Percentiles rank a stretch among this genome's conserved stretches.
Conservation (phyloP, 2,888 invertebrate genomes). For the Chymomyza amoena region DNA sequence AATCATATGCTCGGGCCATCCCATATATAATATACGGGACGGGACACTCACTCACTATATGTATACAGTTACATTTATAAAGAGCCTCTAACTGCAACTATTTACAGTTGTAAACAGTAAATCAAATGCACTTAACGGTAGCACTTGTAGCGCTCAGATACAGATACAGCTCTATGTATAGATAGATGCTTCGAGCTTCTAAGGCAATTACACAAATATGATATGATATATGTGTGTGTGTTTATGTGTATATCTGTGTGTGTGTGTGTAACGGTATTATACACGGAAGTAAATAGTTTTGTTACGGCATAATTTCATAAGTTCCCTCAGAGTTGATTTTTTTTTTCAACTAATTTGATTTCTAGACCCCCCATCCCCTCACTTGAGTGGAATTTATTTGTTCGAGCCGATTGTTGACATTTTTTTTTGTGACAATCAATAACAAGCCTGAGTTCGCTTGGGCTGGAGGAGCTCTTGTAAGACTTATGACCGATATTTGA, state of each 20-base stretch:
- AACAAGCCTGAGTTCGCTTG: background rate
- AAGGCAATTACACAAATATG: background rate
- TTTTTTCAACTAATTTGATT: background rate
- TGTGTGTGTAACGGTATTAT: background rate
- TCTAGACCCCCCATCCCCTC: background rate
- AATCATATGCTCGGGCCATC: constrained; percentile 73
- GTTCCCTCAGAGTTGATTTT: background rate
- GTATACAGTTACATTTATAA: no score
- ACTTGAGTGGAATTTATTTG: background rate
- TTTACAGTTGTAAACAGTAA: background rate
- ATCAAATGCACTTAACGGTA: background rate
- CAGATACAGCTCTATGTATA: no score
- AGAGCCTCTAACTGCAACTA: no score
- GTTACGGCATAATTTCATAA: background rate
- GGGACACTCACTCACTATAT: no score
- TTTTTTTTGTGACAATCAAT: background rate
- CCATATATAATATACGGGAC: constrained; percentile 24
- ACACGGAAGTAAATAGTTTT: background rate
- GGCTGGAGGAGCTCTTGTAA: background rate
- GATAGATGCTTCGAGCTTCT: background rate
- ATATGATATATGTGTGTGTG: background rate
- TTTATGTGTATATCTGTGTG: background rate
- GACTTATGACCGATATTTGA: background rate
- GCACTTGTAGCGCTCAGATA: background rate
- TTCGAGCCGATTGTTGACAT: background rate